These are phyloP conservation scores for Drosophila kokeensis DNA, from an alignment of 2,888 invertebrate genomes.

Conservation along the genomic window DNA sequence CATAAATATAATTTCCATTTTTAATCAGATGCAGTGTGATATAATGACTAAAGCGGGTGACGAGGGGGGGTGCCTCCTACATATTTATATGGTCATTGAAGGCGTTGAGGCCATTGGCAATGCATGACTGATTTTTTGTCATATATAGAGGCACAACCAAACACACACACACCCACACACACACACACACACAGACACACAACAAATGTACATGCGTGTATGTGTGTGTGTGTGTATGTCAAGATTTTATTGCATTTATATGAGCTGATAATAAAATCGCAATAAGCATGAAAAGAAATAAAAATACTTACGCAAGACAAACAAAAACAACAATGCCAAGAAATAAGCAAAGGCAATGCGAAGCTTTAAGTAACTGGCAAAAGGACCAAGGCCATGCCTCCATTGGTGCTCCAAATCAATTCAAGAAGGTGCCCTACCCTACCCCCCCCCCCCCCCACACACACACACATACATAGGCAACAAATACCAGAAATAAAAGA, in stretches of 20 bases:
- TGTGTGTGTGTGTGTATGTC: conserved; percentile 43
- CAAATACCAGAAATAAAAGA: conserved; percentile 4
- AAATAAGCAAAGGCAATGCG: conserved; percentile 35
- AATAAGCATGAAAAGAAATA: conserved; percentile 76
- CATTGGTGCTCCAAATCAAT: conserved; percentile 60
- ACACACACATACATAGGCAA: neutral
- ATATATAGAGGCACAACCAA: conserved; percentile 9
- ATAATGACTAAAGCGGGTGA: neutral
- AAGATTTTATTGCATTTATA: conserved; percentile 77
- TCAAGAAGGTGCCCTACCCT: conserved; percentile 35
- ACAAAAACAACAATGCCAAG: conserved; percentile 49
- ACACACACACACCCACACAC: neutral
- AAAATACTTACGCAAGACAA: conserved; percentile 71
- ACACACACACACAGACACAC: neutral
- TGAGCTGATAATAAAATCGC: conserved; percentile 80
- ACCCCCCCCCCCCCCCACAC: neutral
- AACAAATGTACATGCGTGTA: conserved; percentile 16
- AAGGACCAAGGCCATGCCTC: conserved; percentile 36
- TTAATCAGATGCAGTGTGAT: neutral
- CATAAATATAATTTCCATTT: neutral
- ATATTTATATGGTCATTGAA: neutral
- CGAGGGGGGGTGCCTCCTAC: neutral
- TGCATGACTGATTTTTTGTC: conserved; percentile 35
- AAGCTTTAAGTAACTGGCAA: conserved; percentile 37
- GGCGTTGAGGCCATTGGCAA: conserved; percentile 27